phyloP scores from a whole-genome alignment of 2,888 invertebrate species.

The Eucera pruinosa region DNA sequence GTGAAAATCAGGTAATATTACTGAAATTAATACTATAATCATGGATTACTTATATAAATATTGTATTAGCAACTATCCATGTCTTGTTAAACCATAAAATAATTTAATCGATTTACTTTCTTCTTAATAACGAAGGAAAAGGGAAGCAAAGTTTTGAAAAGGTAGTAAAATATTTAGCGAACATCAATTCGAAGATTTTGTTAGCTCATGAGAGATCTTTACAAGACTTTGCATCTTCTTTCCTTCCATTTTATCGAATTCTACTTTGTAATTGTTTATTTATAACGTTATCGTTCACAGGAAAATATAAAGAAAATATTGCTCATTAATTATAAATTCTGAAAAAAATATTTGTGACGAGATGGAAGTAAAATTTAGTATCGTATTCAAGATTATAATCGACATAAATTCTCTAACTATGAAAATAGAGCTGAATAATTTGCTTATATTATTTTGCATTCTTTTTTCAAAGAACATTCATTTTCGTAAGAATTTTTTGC shows the following conservation, averaged over 20 bases:
- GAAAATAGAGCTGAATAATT: conserved; percentile 15
- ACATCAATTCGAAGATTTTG: not conserved
- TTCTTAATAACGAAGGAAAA: not conserved
- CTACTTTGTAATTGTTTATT: not conserved
- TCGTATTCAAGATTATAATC: too few species aligned
- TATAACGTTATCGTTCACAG: not conserved
- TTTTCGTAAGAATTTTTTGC: conserved; percentile 7
- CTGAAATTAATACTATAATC: conserved; percentile 18
- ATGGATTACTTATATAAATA: conserved; percentile 1
- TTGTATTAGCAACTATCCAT: conserved; percentile 2
- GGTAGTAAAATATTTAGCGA: not conserved
- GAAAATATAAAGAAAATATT: conserved; percentile 4
- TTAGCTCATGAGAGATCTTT: not conserved
- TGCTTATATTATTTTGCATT: not conserved
- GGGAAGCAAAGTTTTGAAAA: conserved; percentile 28
- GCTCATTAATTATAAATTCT: conserved; percentile 6
- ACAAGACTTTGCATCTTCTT: conserved; percentile 13
- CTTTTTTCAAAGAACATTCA: not conserved
- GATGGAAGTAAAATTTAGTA: conserved; percentile 20
- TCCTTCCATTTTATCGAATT: conserved; percentile 1
- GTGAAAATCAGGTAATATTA: conserved; percentile 8
- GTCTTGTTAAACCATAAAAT: conserved; percentile 7
- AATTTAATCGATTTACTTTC: not conserved
- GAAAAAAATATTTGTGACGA: conserved; percentile 2
- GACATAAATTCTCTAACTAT: conserved; percentile 5